Evolutionary conservation across 1,140 invertebrate species (phyloP).

Genomic region (Scaptomyza montana): DNA sequence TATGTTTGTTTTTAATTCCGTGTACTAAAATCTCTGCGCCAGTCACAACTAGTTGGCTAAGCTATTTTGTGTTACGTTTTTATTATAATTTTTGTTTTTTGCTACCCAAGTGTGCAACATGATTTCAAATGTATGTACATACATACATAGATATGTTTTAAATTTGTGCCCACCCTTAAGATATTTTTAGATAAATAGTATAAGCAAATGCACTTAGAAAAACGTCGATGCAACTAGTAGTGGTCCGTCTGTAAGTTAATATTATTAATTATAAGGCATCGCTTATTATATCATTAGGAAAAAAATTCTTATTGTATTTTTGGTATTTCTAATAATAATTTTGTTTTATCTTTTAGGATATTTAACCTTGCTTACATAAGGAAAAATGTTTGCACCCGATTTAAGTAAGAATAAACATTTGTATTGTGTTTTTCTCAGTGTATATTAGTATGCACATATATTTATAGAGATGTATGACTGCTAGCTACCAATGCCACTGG

Average conservation of each 20-base stretch:
- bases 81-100: constrained; percentile 6
- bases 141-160: neutral
- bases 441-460: neutral
- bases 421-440: neutral
- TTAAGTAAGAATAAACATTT: too few species aligned
- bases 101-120: constrained; percentile 16
- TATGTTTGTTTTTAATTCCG: neutral
- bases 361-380: too few species aligned
- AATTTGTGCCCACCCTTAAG: constrained; percentile 13
- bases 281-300: too few species aligned
- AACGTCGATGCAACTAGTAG: neutral
- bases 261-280: too few species aligned
- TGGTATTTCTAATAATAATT: too few species aligned
- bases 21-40: constrained; percentile 5
- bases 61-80: constrained; percentile 1
- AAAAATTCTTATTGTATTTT: too few species aligned
- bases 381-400: too few species aligned
- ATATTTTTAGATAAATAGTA: constrained; percentile 27
- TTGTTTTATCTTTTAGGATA: too few species aligned
- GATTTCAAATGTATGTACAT: constrained; percentile 3
- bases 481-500: neutral
- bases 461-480: constrained; percentile 7
- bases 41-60: constrained; percentile 1
- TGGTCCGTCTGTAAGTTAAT: too few species aligned
- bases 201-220: constrained; percentile 2